These are phyloP conservation scores for Rhynchomys soricoides DNA, from an alignment of 2,113 vertebrate species.

Conservation along the genomic window DNA sequence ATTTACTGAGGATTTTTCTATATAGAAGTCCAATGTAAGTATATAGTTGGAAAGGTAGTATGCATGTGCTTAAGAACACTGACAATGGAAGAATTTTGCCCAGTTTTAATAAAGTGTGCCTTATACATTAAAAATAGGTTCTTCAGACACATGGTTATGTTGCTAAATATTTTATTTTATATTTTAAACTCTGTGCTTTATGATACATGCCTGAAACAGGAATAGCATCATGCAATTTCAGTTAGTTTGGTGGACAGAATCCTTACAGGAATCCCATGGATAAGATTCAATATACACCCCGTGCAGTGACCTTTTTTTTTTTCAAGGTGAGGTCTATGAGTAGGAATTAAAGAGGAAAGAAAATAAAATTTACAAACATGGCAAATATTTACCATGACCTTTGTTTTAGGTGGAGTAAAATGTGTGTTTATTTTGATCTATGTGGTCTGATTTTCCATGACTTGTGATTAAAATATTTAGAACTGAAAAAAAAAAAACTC, in stretches of 20 bases:
- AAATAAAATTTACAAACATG: not conserved
- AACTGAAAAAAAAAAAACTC: not conserved
- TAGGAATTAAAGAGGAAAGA: not conserved
- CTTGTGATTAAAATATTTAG: not conserved
- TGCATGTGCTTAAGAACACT: not conserved
- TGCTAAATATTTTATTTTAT: not conserved
- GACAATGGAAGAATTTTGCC: not conserved
- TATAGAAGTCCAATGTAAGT: not conserved
- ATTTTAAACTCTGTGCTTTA: not conserved
- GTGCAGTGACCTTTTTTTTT: no score
- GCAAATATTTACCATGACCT: not conserved
- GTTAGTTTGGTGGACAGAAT: not conserved
- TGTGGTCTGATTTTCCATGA: not conserved
- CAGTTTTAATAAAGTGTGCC: not conserved
- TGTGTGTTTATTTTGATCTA: not conserved
- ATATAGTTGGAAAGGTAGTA: not conserved
- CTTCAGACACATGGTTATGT: not conserved
- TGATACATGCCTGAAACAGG: not conserved
- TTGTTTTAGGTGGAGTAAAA: not conserved
- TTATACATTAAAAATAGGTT: not conserved
- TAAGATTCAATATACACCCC: not conserved
- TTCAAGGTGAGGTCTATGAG: not conserved
- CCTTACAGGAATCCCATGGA: not conserved
- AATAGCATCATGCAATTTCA: not conserved
- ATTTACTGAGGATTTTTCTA: conserved; percentile 33